Evolutionary conservation across 2,888 invertebrate species (phyloP), one percentile per base, ranked within the genome.

Genomic region (Apamea sordens): DNA sequence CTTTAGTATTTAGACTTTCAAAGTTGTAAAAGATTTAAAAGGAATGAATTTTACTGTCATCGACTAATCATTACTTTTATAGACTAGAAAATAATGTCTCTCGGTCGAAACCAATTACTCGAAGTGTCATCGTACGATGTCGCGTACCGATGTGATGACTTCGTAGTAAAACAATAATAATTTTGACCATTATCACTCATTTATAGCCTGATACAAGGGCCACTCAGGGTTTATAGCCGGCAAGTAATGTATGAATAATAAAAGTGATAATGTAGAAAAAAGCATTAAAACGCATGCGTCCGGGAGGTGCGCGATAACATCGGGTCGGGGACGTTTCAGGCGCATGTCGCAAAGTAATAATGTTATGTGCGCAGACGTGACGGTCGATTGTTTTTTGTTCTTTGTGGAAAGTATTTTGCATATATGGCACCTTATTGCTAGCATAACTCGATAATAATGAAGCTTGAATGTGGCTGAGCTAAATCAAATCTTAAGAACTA

Each of bases 241-340:
- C 61, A n/a, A 67, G 53, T 32, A 84, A 82, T 80, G 77, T 73
- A 85, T 83, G 76, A 74, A 80, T 80, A 79, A 77, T 83, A 78
- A 82, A 87, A 70, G 72, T 70, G 82, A 74, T 88, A 84, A 73
- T 79, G 77, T 78, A 67, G 69, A 86, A 77, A 87, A 84, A 84
- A 75, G 65, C 68, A 81, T 78, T 80, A 84, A 88, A 87, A 87
- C 83, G 78, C 80, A 81, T 77, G 81, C 88, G 80, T 80, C 70
- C 79, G 72, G 79, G 85, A 89, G 79, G 47, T 32, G 80, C 28
- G 64, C 73, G 84, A 88, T 89, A 87, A 77, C 75, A 84, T 82
- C 82, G 69, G 65, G 78, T 74, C 64, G 56, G 79, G 82, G 78
- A 82, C 82, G 80, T 68, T 79, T 80, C 87, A 82, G 67, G 89